These are phyloP conservation scores for Semicossyphus pulcher DNA, from an alignment of 2,113 vertebrate species.

Conservation along the genomic window DNA sequence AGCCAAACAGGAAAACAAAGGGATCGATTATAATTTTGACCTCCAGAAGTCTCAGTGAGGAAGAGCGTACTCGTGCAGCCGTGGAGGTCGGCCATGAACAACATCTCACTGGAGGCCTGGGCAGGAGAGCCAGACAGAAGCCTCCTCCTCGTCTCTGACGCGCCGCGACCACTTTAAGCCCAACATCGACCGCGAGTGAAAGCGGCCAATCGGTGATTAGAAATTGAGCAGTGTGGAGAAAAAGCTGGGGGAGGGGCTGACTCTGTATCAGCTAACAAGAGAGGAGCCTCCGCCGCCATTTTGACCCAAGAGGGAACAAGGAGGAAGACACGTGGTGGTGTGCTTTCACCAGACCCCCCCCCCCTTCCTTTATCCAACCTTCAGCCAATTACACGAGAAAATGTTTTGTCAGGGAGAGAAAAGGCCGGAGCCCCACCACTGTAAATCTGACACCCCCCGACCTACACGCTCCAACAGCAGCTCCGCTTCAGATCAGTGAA, in stretches of 20 bases:
- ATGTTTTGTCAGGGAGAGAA: slow-evolving; percentile 51
- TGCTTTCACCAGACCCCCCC: slow-evolving; percentile 29
- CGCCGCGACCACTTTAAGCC: not conserved
- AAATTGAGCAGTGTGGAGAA: slow-evolving; percentile 34
- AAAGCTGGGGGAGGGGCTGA: slow-evolving; percentile 7
- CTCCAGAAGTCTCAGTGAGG: too few species aligned
- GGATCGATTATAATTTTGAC: too few species aligned
- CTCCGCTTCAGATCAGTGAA: not conserved
- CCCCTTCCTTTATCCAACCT: not conserved
- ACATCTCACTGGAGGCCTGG: slow-evolving; percentile 12
- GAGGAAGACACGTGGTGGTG: slow-evolving; percentile 5
- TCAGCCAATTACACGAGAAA: slow-evolving; percentile 58
- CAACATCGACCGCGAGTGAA: slow-evolving; percentile 25
- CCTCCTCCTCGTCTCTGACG: slow-evolving; percentile 49
- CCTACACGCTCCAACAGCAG: slow-evolving; percentile 21
- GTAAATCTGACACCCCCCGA: slow-evolving; percentile 36
- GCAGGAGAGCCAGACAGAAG: not conserved
- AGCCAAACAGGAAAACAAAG: too few species aligned
- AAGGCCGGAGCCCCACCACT: slow-evolving; percentile 32
- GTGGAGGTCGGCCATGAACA: slow-evolving; percentile 35
- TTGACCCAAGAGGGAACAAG: slow-evolving; percentile 20
- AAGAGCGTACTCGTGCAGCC: not conserved
- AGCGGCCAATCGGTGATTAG: slow-evolving; percentile 54
- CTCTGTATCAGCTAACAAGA: slow-evolving; percentile 35
- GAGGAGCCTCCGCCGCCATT: slow-evolving; percentile 42